A percentile compares a stretch with the other conserved stretches of the same genome.
Evolutionary conservation across 1,140 invertebrate species (phyloP).

Genomic region (Conus ventricosus): DNA sequence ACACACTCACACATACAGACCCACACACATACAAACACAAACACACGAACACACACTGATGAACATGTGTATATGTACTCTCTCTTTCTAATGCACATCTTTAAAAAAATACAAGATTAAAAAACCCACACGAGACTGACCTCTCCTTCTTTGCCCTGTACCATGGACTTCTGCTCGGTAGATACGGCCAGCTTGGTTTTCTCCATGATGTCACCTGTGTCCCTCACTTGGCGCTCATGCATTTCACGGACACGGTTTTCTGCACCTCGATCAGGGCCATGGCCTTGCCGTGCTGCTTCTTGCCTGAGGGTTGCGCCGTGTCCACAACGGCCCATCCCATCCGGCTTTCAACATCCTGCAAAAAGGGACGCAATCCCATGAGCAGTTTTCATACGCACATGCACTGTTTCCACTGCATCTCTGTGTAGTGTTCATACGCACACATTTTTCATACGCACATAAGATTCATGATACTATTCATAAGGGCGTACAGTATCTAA

Average conservation of each 20-base stretch:
- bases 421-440: too few species aligned
- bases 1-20: background rate
- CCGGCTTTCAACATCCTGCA: conserved; percentile 41
- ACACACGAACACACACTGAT: background rate
- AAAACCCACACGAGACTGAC: conserved; percentile 34
- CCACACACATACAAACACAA: background rate
- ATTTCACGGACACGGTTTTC: conserved; percentile 56
- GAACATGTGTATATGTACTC: too few species aligned
- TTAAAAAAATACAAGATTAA: background rate
- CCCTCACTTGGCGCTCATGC: conserved; percentile 26
- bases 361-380: background rate
- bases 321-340: conserved; percentile 27
- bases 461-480: too few species aligned
- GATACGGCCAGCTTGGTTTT: conserved; percentile 57
- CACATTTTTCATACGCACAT: too few species aligned
- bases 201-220: conserved; percentile 43
- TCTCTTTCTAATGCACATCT: too few species aligned
- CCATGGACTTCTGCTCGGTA: conserved; percentile 49
- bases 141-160: conserved; percentile 61
- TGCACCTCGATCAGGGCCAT: conserved; percentile 61
- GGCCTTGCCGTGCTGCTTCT: conserved; percentile 1
- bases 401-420: too few species aligned
- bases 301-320: conserved; percentile 10
- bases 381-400: too few species aligned
- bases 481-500: too few species aligned